Evolutionary conservation across 2,113 vertebrate genomes (phyloP), one percentile per base, ranked within the genome.

Genomic region (Turnix velox): DNA sequence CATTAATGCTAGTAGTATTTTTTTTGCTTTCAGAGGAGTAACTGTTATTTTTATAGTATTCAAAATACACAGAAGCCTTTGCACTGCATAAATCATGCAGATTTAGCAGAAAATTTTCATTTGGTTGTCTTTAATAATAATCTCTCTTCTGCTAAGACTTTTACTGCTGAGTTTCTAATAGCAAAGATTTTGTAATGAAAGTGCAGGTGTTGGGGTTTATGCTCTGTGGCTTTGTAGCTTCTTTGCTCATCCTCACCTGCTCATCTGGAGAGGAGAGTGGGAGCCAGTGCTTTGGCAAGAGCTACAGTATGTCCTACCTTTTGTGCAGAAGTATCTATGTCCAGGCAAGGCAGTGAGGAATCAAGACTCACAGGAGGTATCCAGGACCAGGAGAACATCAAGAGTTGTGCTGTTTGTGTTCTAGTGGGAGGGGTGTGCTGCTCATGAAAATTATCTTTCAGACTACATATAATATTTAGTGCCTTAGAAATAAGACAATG

Each of bases 161-260:
- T 72, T 73, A 74, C 54, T 51, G 18, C 11, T 20, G 5, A 8
- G 1, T 82, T 92, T 89, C 66, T 49, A 55, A 27, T 27, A 72
- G 46, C 37, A 45, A 71, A n/a, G 2, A 37, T 69, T 69, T 79
- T 10, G 13, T 82, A 63, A 69, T 25, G 39, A 7, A 88, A 73
- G 66, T 46, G 62, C 79, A 54, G 48, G 58, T 81, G 54, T 39
- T 40, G 68, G 71, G 80, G 24, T 85, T 95, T 82, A 9, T 80
- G 54, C 35, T 58, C 45, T 54, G 35, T 65, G 83, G 49, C 84
- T 69, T 87, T 72, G 84, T 52, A 90, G 82, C 73, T 85, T 68
- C 40, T 91, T 84, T 85, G 81, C 86, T 95, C 74, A 82, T 93
- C 95, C 93, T 93, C 92, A 91, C 91, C 91, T 90, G 66, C 77